A percentile compares a stretch with the other conserved stretches of the same genome.
Evolutionary conservation across 2,113 vertebrate genomes (phyloP).

Genomic region (Hydrochoerus hydrochaeris): DNA sequence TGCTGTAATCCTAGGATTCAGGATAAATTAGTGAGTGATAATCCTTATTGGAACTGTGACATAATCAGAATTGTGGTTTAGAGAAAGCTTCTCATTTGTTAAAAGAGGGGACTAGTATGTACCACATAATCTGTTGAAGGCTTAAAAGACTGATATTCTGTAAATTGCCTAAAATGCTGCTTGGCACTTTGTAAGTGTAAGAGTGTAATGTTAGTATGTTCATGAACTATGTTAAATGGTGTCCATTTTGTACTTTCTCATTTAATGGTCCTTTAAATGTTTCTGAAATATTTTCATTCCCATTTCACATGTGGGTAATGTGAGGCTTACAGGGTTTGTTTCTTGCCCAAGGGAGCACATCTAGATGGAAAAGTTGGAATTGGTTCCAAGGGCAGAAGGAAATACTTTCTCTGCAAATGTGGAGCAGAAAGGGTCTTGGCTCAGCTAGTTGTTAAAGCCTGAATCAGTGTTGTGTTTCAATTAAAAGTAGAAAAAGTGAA

Average conservation of each 20-base stretch:
- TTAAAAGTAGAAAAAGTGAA: conserved; percentile 11
- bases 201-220: not conserved
- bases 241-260: not conserved
- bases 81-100: not conserved
- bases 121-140: not conserved
- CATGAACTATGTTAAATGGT: not conserved
- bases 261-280: not conserved
- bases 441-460: not conserved
- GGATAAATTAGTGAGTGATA: not conserved
- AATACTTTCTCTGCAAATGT: not conserved
- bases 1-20: not conserved
- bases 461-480: not conserved
- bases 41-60: not conserved
- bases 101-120: not conserved
- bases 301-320: not conserved
- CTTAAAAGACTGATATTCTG: not conserved
- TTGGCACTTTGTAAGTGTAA: not conserved
- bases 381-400: not conserved
- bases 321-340: not conserved
- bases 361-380: not conserved
- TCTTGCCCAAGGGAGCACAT: not conserved
- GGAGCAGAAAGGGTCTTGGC: not conserved
- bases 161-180: not conserved
- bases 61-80: not conserved
- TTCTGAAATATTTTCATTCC: not conserved